phyloP scores from a whole-genome alignment of 2,797 vertebrate species.

The Microhierax caerulescens region DNA sequence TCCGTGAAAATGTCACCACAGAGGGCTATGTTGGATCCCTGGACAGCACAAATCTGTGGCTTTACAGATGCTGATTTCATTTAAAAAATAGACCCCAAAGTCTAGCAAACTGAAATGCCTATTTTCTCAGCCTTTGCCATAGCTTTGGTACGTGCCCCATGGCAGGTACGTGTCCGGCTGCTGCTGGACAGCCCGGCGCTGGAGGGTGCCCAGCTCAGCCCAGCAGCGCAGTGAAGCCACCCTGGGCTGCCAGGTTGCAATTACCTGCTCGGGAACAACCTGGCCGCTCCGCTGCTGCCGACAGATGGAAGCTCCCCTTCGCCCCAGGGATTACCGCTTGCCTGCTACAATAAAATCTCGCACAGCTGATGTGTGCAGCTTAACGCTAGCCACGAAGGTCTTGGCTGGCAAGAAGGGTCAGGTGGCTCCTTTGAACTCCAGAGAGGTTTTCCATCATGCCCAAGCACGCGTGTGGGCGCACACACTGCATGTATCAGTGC shows the following conservation, averaged over 20 bases:
- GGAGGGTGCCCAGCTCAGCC: neutral
- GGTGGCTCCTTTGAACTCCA: neutral
- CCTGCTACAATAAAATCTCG: neutral
- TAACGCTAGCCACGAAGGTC: neutral
- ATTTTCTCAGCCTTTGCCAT: neutral
- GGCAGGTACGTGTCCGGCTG: accelerated
- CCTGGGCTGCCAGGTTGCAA: neutral
- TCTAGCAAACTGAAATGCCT: neutral
- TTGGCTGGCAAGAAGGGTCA: neutral
- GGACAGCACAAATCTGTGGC: neutral
- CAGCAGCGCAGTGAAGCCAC: neutral
- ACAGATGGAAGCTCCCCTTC: neutral
- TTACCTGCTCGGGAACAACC: neutral
- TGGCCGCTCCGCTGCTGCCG: neutral
- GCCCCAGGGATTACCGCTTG: neutral
- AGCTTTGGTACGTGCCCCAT: neutral
- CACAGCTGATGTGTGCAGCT: neutral
- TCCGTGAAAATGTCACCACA: neutral
- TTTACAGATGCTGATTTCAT: neutral
- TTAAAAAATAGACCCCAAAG: neutral
- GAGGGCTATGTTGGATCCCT: neutral
- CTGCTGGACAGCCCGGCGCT: neutral
- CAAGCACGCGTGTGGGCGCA: accelerated
- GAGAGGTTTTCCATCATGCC: neutral
- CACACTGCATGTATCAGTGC: neutral